A percentile compares a stretch with the other conserved stretches of the same genome.
Conservation (phyloP, 2,888 invertebrate genomes). For the Ichneumoninae sp. region DNA sequence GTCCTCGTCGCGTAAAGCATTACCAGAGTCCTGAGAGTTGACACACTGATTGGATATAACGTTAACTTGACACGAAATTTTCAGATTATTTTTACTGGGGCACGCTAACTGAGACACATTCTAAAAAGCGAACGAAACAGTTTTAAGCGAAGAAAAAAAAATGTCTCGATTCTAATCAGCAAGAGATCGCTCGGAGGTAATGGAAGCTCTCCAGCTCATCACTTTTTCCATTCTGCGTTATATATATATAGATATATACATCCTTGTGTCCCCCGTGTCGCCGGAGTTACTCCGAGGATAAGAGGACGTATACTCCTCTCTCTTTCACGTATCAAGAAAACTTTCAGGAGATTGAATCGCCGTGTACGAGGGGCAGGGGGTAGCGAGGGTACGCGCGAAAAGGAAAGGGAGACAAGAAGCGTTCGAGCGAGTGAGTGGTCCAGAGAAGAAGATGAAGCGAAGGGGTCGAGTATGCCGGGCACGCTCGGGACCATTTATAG, state of each 20-base stretch:
- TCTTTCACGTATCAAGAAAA: conserved; percentile 68
- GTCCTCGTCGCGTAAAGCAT: neutral
- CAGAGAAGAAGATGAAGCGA: conserved; percentile 40
- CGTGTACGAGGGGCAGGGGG: conserved; percentile 38
- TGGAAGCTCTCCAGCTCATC: conserved; percentile 60
- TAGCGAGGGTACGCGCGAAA: conserved; percentile 46
- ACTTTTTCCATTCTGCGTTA: conserved; percentile 59
- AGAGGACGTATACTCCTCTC: conserved; percentile 45
- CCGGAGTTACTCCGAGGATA: conserved; percentile 60
- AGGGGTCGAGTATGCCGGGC: conserved; percentile 62
- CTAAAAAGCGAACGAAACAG: conserved; percentile 24
- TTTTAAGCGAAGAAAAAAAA: conserved; percentile 25
- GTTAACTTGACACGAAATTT: neutral
- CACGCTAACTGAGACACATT: neutral
- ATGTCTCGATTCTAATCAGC: conserved; percentile 60
- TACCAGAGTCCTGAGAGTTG: neutral
- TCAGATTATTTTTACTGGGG: neutral
- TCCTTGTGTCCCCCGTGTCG: conserved; percentile 50
- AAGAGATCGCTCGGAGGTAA: conserved; percentile 62
- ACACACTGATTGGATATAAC: neutral
- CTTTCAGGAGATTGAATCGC: conserved; percentile 70
- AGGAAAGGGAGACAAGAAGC: conserved; percentile 60
- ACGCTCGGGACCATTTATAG: conserved; percentile 67
- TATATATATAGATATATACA: conserved; percentile 44
- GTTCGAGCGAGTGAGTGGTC: conserved; percentile 32